phyloP scores from a whole-genome alignment of 2,888 invertebrate species.

The Stegophylla sp. region DNA sequence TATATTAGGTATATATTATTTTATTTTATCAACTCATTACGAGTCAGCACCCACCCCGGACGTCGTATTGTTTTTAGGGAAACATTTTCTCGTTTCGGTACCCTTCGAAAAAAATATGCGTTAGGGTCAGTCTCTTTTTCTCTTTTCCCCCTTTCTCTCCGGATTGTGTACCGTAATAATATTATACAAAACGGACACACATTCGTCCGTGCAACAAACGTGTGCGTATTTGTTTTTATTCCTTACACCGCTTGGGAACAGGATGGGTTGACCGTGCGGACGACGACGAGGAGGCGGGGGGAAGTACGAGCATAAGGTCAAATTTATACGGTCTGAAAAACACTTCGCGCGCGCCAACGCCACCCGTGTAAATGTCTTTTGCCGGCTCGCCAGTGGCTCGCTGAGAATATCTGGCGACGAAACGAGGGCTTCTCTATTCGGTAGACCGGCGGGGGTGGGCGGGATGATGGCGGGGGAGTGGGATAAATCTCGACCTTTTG shows the following conservation, averaged over 20 bases:
- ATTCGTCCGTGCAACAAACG: not conserved
- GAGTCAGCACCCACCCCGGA: no score
- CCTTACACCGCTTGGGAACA: no score
- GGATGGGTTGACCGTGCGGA: not conserved
- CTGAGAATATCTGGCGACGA: not conserved
- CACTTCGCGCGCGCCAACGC: not conserved
- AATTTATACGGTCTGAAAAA: constrained; percentile 40
- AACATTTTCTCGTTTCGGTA: no score
- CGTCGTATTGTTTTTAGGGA: no score
- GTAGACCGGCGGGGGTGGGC: not conserved
- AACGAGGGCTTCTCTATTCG: not conserved
- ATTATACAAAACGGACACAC: not conserved
- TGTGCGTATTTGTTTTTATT: not conserved
- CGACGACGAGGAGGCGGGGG: not conserved
- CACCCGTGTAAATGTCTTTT: constrained; percentile 10
- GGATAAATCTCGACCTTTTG: constrained; percentile 46
- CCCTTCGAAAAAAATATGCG: no score
- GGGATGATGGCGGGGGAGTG: not conserved
- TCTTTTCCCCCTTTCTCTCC: no score
- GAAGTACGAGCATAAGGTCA: constrained; percentile 12
- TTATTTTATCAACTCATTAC: no score
- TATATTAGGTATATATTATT: no score
- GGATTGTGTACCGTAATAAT: no score
- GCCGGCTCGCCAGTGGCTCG: not conserved
- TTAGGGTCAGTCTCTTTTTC: no score